Conservation (phyloP, 1,140 invertebrate species). For the Matsumurasca onukii region DNA sequence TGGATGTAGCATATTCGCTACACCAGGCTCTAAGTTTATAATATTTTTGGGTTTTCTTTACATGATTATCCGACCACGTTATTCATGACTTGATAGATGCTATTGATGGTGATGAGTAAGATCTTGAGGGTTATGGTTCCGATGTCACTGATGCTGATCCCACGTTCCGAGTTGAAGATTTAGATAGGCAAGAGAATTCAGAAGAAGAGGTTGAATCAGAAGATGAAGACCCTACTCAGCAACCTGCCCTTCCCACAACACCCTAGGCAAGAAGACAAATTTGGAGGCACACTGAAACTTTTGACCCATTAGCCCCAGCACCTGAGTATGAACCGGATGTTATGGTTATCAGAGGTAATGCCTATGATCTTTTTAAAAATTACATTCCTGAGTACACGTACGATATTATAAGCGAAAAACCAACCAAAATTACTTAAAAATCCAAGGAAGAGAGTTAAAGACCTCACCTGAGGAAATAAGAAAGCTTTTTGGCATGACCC, state of each 20-base stretch:
- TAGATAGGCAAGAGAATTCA: background rate
- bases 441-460: slow-evolving; percentile 10
- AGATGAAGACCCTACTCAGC: background rate
- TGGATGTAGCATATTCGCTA: background rate
- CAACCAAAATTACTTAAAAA: slow-evolving; percentile 12
- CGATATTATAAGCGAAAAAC: background rate
- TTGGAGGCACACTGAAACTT: slow-evolving; percentile 1
- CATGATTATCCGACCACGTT: background rate
- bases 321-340: background rate
- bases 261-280: background rate
- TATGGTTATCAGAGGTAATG: background rate
- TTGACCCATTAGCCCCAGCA: slow-evolving; percentile 21
- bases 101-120: background rate
- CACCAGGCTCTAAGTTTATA: background rate
- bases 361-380: background rate
- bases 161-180: background rate
- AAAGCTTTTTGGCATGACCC: slow-evolving; percentile 26
- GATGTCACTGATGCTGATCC: background rate
- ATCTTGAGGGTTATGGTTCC: background rate
- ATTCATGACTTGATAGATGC: background rate
- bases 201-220: background rate
- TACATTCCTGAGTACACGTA: slow-evolving; percentile 13
- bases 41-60: background rate
- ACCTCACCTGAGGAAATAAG: slow-evolving; percentile 28
- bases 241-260: background rate